phyloP scores from a whole-genome alignment of 2,797 vertebrate species.

The Galagoides demidoff region DNA sequence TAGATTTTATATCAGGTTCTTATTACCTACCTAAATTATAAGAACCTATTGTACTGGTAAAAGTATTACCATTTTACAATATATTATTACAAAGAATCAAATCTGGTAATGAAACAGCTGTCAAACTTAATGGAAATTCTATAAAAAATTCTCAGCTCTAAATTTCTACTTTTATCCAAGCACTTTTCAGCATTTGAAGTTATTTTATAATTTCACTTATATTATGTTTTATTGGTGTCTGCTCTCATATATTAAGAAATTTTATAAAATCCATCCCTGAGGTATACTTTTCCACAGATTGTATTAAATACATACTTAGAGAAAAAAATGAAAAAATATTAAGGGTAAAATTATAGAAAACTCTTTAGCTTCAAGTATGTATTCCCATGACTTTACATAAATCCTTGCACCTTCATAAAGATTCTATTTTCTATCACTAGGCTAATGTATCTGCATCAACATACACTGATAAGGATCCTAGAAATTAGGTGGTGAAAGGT shows the following conservation, averaged over 20 bases:
- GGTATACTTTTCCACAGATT: conserved; percentile 5
- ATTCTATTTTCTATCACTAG: neutral
- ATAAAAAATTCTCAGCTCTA: conserved; percentile 10
- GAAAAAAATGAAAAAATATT: neutral
- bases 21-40: conserved; percentile 69
- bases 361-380: neutral
- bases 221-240: conserved; percentile 49
- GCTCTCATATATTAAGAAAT: conserved; percentile 32
- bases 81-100: conserved; percentile 63
- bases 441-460: neutral
- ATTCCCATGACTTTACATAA: neutral
- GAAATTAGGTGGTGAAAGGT: neutral
- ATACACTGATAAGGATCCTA: neutral
- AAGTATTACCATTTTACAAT: conserved; percentile 68
- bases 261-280: conserved; percentile 37
- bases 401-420: neutral
- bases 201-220: conserved; percentile 43
- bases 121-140: conserved; percentile 72
- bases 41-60: conserved; percentile 32
- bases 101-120: conserved; percentile 64
- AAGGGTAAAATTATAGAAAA: neutral
- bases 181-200: conserved; percentile 24
- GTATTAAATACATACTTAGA: conserved; percentile 15
- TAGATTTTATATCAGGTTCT: conserved; percentile 48
- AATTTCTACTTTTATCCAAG: conserved; percentile 36